These are phyloP conservation scores for Spinibarbus caldwelli DNA, from an alignment of 2,797 vertebrate species.

Conservation along the genomic window DNA sequence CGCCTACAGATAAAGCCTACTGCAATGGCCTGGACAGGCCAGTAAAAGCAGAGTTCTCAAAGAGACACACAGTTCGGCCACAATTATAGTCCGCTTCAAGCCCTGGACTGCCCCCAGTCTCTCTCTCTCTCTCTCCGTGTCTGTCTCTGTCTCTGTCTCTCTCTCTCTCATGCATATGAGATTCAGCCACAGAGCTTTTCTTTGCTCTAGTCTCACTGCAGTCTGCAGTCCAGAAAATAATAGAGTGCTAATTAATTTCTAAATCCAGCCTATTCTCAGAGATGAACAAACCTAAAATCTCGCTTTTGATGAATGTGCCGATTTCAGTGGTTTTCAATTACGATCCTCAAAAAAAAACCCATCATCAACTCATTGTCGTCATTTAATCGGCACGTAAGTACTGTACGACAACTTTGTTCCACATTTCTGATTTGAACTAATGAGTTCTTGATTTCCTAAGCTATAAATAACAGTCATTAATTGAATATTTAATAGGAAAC, in stretches of 20 bases:
- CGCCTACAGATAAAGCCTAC: slow-evolving; percentile 2
- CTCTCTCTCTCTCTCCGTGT: neutral
- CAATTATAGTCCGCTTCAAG: slow-evolving; percentile 51
- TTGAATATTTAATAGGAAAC: slow-evolving; percentile 31
- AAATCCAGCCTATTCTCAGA: slow-evolving; percentile 66
- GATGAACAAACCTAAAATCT: slow-evolving; percentile 60
- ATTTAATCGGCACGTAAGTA: slow-evolving; percentile 53
- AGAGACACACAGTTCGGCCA: slow-evolving; percentile 37
- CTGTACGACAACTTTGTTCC: slow-evolving; percentile 50
- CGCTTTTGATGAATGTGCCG: slow-evolving; percentile 61
- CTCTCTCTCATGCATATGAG: neutral
- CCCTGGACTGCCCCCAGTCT: slow-evolving; percentile 26
- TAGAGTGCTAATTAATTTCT: slow-evolving; percentile 62
- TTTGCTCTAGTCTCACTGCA: slow-evolving; percentile 42
- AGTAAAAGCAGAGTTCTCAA: slow-evolving; percentile 43
- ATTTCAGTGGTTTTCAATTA: slow-evolving; percentile 66
- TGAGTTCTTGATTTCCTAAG: slow-evolving; percentile 46
- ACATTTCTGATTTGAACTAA: slow-evolving; percentile 50
- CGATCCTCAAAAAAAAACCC: slow-evolving; percentile 41
- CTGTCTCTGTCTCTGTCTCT: neutral
- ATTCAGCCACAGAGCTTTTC: slow-evolving; percentile 20
- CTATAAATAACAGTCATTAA: slow-evolving; percentile 45
- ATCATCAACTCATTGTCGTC: slow-evolving; percentile 45
- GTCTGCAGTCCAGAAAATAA: slow-evolving; percentile 54
- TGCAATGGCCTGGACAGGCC: slow-evolving; percentile 32